A percentile compares a stretch with the other conserved stretches of the same genome.
Evolutionary conservation across 1,140 invertebrate species (phyloP).

Genomic region (Oncopodura yosiiana): DNA sequence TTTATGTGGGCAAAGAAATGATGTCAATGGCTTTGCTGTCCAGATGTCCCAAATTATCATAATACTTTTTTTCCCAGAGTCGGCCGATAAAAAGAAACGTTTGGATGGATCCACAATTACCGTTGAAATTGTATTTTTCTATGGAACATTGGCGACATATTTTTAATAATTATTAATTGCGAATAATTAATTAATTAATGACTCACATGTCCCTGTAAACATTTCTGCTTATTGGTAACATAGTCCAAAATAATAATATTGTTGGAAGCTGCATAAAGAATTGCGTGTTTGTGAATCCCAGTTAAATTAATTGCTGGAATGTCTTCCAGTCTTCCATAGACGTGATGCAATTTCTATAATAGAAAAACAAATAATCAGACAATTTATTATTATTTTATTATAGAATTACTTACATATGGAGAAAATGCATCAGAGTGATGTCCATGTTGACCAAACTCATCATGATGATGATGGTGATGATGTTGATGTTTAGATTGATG

Average conservation of each 20-base stretch:
- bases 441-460: too few species aligned
- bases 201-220: constrained; percentile 33
- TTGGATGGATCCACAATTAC: constrained; percentile 6
- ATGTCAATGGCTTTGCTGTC: constrained; percentile 5
- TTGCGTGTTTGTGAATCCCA: constrained; percentile 19
- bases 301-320: constrained; percentile 24
- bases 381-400: too few species aligned
- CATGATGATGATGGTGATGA: too few species aligned
- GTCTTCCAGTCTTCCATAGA: constrained; percentile 19
- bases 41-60: constrained; percentile 29
- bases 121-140: constrained; percentile 25
- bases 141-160: background rate
- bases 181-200: background rate
- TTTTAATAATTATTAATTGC: background rate
- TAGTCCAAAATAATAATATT: constrained; percentile 23
- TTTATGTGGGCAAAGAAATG: background rate
- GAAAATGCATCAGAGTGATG: too few species aligned
- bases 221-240: constrained; percentile 23
- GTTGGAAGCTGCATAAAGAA: constrained; percentile 29
- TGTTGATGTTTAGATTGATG: too few species aligned
- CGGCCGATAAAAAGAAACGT: constrained; percentile 22
- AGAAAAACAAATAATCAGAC: background rate
- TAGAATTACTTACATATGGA: too few species aligned
- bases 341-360: constrained; percentile 17
- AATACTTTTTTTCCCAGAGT: constrained; percentile 12